phyloP scores from a whole-genome alignment of 1,140 invertebrate genomes.

The Ctenoplectra terminalis region DNA sequence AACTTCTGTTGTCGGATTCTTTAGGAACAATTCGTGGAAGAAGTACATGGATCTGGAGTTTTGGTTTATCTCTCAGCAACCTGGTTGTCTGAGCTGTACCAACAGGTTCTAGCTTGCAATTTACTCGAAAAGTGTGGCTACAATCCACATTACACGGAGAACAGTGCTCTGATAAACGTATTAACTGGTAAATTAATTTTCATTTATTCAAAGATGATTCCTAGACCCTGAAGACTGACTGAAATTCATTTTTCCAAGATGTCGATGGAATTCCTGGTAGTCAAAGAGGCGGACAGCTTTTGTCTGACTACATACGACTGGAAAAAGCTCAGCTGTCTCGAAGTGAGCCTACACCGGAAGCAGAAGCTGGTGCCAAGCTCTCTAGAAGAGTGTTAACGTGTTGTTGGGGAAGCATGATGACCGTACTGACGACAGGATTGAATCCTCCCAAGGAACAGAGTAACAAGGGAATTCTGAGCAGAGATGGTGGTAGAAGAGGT shows the following conservation, averaged over 20 bases:
- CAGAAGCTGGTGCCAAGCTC: slow-evolving; percentile 87
- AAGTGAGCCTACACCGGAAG: slow-evolving; percentile 87
- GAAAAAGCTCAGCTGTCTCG: slow-evolving; percentile 87
- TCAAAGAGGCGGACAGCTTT: slow-evolving; percentile 87
- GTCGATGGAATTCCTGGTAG: slow-evolving; percentile 91
- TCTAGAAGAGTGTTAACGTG: slow-evolving; percentile 90
- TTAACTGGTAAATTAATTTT: slow-evolving; percentile 86
- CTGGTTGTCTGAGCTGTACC: slow-evolving; percentile 96
- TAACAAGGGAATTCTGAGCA: slow-evolving; percentile 78
- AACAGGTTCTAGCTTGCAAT: slow-evolving; percentile 90
- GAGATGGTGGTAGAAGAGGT: slow-evolving; percentile 84
- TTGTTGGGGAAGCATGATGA: slow-evolving; percentile 95
- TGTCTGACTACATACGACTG: slow-evolving; percentile 92
- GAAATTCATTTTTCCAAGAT: slow-evolving; percentile 81
- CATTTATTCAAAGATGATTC: too few species aligned
- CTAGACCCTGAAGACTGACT: not conserved
- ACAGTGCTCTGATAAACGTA: slow-evolving; percentile 89
- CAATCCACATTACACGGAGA: slow-evolving; percentile 83
- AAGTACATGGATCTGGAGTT: slow-evolving; percentile 94
- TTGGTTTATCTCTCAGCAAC: slow-evolving; percentile 95
- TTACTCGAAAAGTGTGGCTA: slow-evolving; percentile 88
- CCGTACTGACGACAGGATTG: slow-evolving; percentile 92
- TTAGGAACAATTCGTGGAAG: slow-evolving; percentile 94
- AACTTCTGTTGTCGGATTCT: slow-evolving; percentile 47
- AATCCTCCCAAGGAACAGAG: slow-evolving; percentile 80